Percentiles rank a stretch among this genome's conserved stretches.
phyloP scores from a whole-genome alignment of 35 echinoderm and acorn worm genomes.

The Anneissia japonica region DNA sequence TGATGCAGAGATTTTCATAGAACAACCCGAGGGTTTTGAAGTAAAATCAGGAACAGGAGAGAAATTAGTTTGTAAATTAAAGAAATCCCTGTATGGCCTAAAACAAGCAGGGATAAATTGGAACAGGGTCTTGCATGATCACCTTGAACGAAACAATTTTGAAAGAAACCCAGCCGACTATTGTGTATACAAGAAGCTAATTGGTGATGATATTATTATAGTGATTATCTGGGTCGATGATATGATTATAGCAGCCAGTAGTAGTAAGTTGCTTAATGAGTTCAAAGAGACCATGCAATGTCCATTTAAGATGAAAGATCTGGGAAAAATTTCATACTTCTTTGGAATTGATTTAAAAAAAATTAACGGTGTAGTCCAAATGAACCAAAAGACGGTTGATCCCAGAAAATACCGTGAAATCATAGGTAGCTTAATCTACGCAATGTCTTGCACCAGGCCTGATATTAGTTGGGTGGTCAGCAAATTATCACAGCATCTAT shows the following conservation, averaged over 20 bases:
- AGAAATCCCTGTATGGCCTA: slow-evolving; percentile 31
- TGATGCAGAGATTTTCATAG: slow-evolving; percentile 35
- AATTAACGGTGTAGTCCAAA: background rate
- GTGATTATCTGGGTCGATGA: slow-evolving; percentile 38
- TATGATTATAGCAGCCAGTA: slow-evolving; percentile 20
- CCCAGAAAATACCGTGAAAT: slow-evolving; percentile 32
- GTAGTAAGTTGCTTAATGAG: background rate
- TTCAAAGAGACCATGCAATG: slow-evolving; percentile 17
- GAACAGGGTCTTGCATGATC: slow-evolving; percentile 32
- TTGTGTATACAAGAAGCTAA: slow-evolving; percentile 18
- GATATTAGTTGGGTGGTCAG: slow-evolving; percentile 38
- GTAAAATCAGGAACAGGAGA: background rate
- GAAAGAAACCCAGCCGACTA: background rate
- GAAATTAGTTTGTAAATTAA: slow-evolving; percentile 28
- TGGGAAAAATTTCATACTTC: slow-evolving; percentile 21
- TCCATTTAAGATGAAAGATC: background rate
- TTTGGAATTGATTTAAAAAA: background rate
- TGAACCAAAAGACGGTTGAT: background rate
- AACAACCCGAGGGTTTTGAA: slow-evolving; percentile 42
- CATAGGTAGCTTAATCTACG: slow-evolving; percentile 33
- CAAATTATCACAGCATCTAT: slow-evolving; percentile 38
- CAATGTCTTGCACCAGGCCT: slow-evolving; percentile 36
- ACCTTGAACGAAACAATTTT: slow-evolving; percentile 8
- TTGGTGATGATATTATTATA: background rate
- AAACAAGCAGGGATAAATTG: slow-evolving; percentile 51